Evolutionary conservation across 2,888 invertebrate genomes (phyloP).

Genomic region (Acrobasis suavella): DNA sequence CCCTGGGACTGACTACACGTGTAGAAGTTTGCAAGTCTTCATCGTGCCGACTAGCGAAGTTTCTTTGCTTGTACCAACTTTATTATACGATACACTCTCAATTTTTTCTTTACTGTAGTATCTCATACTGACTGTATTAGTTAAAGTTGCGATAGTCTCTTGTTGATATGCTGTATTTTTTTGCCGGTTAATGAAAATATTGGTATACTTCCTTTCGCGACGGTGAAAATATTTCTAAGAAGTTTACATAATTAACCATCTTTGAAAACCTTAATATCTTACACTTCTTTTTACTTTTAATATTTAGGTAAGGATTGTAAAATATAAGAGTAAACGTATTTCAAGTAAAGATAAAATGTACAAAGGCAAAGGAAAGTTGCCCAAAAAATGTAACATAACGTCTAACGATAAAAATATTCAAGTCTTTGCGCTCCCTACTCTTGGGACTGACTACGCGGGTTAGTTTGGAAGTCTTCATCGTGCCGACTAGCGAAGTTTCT

Average conservation of each 20-base stretch:
- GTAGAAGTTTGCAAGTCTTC: conserved; percentile 1
- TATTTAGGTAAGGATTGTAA: too few relatives aligned
- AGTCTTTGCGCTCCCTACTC: neutral
- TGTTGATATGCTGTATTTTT: too few relatives aligned
- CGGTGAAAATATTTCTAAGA: too few relatives aligned
- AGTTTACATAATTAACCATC: too few relatives aligned
- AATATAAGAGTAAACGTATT: too few relatives aligned
- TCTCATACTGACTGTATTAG: neutral
- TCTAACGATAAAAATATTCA: neutral
- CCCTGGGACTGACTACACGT: neutral
- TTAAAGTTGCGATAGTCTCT: too few relatives aligned
- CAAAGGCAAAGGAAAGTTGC: too few relatives aligned
- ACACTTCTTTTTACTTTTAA: too few relatives aligned
- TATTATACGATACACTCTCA: neutral
- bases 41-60: neutral
- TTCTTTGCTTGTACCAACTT: neutral
- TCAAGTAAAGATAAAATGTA: too few relatives aligned
- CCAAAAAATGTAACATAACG: neutral
- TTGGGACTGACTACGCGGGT: neutral
- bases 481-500: neutral
- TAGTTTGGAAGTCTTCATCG: neutral
- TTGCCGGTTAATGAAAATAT: too few relatives aligned
- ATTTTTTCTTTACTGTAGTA: neutral
- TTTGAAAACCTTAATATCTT: too few relatives aligned
- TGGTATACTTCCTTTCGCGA: too few relatives aligned